Conservation (phyloP, 2,888 invertebrate genomes). For the Metallyticus violacea region DNA sequence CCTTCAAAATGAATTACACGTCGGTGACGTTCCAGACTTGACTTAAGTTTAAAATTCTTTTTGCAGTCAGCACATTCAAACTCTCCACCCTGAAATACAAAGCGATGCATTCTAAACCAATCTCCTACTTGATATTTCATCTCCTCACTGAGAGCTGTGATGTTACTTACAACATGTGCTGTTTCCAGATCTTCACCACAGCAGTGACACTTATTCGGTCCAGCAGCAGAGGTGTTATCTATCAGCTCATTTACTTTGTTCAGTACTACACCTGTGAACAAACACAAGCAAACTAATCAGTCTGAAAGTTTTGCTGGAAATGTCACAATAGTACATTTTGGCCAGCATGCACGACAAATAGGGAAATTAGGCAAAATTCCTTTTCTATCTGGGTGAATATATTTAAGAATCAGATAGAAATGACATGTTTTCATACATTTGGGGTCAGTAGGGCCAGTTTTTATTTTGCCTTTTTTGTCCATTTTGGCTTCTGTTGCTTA, state of each 20-base stretch:
- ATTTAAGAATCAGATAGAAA: no score
- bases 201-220: conserved; percentile 51
- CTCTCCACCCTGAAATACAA: conserved; percentile 48
- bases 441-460: no score
- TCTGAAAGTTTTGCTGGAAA: not conserved
- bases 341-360: no score
- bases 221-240: conserved; percentile 33
- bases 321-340: no score
- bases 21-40: conserved; percentile 63
- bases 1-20: conserved; percentile 67
- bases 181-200: conserved; percentile 57
- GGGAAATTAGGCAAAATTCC: no score
- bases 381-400: no score
- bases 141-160: no score
- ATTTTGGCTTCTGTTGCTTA: no score
- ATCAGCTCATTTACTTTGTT: conserved; percentile 34
- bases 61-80: conserved; percentile 60
- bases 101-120: not conserved
- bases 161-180: conserved; percentile 51
- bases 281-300: not conserved
- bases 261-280: conserved; percentile 32
- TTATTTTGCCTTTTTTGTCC: no score
- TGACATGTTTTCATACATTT: no score
- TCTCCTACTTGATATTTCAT: no score
- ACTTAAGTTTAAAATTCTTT: conserved; percentile 68